These are phyloP conservation scores for Botia almorhae DNA, from an alignment of 2,797 vertebrate genomes.

Conservation along the genomic window DNA sequence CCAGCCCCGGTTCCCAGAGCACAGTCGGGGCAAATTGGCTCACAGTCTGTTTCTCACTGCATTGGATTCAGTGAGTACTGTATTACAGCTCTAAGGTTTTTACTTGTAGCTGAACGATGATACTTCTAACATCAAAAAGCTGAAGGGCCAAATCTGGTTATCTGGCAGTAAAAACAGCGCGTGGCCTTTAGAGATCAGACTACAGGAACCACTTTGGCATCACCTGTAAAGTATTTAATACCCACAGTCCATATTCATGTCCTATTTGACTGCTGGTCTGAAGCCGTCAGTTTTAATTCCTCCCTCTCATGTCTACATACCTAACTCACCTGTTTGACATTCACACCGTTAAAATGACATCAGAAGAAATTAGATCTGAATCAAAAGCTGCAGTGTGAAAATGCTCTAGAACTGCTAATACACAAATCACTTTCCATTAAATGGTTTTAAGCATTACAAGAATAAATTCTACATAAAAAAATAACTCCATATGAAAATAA, in stretches of 20 bases:
- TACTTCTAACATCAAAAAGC: slow-evolving; percentile 63
- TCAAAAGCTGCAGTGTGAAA: background rate
- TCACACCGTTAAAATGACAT: background rate
- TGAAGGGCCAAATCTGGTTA: slow-evolving; percentile 66
- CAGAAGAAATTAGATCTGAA: background rate
- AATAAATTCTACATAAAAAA: background rate
- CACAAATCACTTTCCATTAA: background rate
- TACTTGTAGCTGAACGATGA: slow-evolving; percentile 60
- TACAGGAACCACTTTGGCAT: slow-evolving; percentile 55
- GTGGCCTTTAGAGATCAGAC: slow-evolving; percentile 59
- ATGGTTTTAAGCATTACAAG: background rate
- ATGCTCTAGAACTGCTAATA: background rate
- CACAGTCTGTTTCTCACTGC: slow-evolving; percentile 19
- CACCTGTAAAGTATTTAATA: slow-evolving; percentile 35
- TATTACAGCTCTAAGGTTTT: slow-evolving; percentile 63
- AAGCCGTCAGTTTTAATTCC: too few relatives aligned
- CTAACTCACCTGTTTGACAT: background rate
- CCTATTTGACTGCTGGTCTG: background rate
- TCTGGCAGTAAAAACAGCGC: slow-evolving; percentile 61
- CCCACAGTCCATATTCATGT: slow-evolving; percentile 9
- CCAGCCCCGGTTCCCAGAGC: slow-evolving; percentile 35
- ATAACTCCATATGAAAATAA: background rate
- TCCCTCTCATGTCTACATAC: background rate
- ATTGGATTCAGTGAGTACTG: slow-evolving; percentile 44
- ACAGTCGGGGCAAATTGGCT: slow-evolving; percentile 44